A percentile compares a stretch with the other conserved stretches of the same genome.
Evolutionary conservation across 23 tunicate genomes (phyloP).

Genomic region (Botrylloides violaceus): DNA sequence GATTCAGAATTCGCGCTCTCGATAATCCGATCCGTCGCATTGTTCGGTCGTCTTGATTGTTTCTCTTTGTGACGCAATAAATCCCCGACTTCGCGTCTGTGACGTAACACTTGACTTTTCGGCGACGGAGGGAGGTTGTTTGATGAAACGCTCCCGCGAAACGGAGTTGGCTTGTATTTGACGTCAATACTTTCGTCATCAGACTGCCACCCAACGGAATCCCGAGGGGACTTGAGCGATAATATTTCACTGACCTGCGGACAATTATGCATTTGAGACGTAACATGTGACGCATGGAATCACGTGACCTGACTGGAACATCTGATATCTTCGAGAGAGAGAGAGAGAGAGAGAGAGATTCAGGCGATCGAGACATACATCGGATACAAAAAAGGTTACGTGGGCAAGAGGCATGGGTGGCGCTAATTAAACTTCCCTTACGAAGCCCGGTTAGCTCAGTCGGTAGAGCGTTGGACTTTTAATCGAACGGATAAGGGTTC

Average conservation of each 20-base stretch:
- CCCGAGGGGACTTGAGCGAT: neutral
- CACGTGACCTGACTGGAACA: neutral
- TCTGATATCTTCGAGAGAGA: no score
- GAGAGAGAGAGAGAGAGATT: no score
- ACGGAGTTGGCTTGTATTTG: neutral
- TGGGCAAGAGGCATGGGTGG: no score
- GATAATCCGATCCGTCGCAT: no score
- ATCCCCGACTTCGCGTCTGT: constrained; percentile 23
- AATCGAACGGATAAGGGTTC: neutral
- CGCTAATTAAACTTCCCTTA: no score
- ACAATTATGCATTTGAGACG: neutral
- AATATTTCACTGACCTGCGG: constrained; percentile 22
- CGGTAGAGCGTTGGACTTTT: constrained; percentile 4
- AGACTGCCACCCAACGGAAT: constrained; percentile 8
- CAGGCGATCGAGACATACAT: no score
- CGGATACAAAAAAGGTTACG: no score
- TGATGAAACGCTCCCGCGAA: neutral
- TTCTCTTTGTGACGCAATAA: constrained; percentile 14
- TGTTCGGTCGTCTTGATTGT: no score
- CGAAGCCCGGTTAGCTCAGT: constrained; percentile 1
- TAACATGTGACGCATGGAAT: neutral
- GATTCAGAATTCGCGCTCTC: no score
- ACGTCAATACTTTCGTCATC: constrained; percentile 2
- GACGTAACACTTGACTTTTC: constrained; percentile 8
- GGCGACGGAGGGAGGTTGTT: constrained; percentile 9